Conservation (phyloP, 2,113 vertebrate species). For the Chloropsis cyanopogon region DNA sequence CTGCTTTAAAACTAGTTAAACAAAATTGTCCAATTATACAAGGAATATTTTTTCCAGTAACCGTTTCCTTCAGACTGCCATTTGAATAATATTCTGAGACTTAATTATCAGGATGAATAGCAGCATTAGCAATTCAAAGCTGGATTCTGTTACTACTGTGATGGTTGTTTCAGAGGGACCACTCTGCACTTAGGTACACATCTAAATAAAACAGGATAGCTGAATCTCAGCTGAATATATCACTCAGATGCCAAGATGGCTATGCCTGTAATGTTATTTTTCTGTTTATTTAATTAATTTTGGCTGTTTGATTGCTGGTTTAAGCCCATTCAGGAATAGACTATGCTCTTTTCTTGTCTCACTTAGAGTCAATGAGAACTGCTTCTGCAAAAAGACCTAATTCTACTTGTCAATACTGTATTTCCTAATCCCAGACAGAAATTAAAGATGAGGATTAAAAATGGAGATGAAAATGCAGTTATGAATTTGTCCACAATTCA, state of each 20-base stretch:
- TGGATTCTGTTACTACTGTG: background rate
- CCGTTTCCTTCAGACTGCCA: background rate
- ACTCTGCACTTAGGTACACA: background rate
- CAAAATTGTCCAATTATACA: background rate
- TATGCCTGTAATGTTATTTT: background rate
- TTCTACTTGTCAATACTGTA: background rate
- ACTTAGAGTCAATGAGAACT: background rate
- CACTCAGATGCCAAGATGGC: background rate
- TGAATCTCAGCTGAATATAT: background rate
- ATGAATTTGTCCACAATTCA: background rate
- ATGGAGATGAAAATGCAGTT: background rate
- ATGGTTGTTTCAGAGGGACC: background rate
- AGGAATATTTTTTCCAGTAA: background rate
- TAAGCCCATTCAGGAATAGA: background rate
- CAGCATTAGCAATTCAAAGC: constrained; percentile 3
- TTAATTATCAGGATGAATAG: background rate
- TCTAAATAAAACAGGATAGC: background rate
- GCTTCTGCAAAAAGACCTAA: background rate
- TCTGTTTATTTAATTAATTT: background rate
- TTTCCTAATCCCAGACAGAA: background rate
- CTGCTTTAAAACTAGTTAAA: background rate
- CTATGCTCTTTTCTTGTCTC: background rate
- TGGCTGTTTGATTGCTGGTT: background rate
- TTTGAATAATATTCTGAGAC: background rate
- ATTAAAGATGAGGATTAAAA: background rate